phyloP scores from a whole-genome alignment of 2,888 invertebrate species.

The Plagodis pulveraria region DNA sequence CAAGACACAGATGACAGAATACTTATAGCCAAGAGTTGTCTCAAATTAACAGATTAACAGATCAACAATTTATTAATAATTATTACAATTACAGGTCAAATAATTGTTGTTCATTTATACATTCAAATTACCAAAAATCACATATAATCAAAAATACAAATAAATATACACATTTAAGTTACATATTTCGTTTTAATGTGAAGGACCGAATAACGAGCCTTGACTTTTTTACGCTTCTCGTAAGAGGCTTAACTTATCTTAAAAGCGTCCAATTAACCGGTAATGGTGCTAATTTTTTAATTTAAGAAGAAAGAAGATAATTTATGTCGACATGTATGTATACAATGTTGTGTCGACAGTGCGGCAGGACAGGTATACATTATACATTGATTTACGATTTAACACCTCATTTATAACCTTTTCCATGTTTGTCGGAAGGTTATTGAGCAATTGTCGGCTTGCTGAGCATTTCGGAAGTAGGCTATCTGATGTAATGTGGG shows the following conservation, averaged over 20 bases:
- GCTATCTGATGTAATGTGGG: background rate
- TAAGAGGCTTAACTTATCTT: background rate
- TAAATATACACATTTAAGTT: too few relatives aligned
- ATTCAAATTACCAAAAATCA: too few relatives aligned
- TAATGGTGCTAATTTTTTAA: slow-evolving; percentile 24
- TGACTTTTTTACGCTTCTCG: slow-evolving; percentile 13
- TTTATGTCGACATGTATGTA: slow-evolving; percentile 8
- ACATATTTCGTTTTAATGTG: too few relatives aligned
- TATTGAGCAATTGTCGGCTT: slow-evolving; percentile 1
- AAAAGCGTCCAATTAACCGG: slow-evolving; percentile 20
- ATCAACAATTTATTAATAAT: too few relatives aligned
- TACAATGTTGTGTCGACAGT: slow-evolving; percentile 12
- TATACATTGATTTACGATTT: slow-evolving; percentile 19
- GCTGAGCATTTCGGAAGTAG: background rate
- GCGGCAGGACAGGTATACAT: slow-evolving; percentile 4
- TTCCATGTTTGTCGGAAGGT: slow-evolving; percentile 9
- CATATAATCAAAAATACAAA: too few relatives aligned
- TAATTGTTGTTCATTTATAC: too few relatives aligned
- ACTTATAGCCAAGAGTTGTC: background rate
- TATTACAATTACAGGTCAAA: too few relatives aligned
- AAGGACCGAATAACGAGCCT: slow-evolving; percentile 21
- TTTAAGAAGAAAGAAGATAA: slow-evolving; percentile 16
- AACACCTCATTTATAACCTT: slow-evolving; percentile 12
- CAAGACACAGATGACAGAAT: too few relatives aligned
- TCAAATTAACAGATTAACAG: too few relatives aligned